phyloP scores from a whole-genome alignment of 2,113 vertebrate species.

The Phylloscopus whistleri region DNA sequence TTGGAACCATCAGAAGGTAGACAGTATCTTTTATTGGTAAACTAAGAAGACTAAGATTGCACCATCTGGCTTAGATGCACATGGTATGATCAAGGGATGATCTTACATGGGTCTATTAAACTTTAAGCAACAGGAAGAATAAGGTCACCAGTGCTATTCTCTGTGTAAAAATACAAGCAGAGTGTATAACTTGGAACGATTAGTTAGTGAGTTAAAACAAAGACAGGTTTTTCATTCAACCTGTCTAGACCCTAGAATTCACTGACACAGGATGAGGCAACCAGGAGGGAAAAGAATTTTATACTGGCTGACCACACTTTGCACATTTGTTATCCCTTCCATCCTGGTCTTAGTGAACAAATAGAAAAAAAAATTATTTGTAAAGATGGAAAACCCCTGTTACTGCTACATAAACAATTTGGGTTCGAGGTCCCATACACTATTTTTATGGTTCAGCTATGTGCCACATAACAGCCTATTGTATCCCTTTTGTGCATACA shows the following conservation, averaged over 20 bases:
- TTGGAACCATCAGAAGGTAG: not conserved
- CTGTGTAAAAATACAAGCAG: not conserved
- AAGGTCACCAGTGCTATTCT: not conserved
- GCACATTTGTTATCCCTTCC: not conserved
- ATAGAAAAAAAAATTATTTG: not conserved
- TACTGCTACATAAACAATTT: not conserved
- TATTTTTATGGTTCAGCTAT: not conserved
- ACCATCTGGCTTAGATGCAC: not conserved
- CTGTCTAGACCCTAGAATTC: not conserved
- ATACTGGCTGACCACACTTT: not conserved
- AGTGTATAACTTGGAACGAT: not conserved
- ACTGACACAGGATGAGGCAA: rapidly evolving
- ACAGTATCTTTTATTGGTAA: not conserved
- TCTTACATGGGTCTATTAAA: not conserved
- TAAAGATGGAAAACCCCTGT: not conserved
- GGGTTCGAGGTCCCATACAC: not conserved
- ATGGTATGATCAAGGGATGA: not conserved
- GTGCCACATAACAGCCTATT: not conserved
- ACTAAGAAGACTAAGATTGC: not conserved
- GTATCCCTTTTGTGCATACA: not conserved
- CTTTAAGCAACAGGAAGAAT: not conserved
- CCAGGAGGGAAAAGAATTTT: not conserved
- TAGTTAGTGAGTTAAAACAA: not conserved
- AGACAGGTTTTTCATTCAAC: not conserved
- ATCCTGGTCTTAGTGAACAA: not conserved